Evolutionary conservation across 2,797 vertebrate species (phyloP), one percentile per base, ranked within the genome.

Genomic region (Lophotriccus pileatus): DNA sequence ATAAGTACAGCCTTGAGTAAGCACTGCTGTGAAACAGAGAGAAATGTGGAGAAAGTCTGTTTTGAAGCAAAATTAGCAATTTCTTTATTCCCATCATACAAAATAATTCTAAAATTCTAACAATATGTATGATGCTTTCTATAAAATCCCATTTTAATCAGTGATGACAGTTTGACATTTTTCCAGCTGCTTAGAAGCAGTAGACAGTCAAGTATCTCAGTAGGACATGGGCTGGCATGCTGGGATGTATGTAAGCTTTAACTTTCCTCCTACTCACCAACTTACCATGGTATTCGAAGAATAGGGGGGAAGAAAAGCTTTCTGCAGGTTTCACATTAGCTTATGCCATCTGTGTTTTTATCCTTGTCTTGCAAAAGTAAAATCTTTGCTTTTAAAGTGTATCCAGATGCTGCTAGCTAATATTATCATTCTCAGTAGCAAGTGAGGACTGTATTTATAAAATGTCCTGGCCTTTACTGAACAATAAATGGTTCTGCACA

Each of bases 91-190:
- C 58, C 30, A 17, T 78, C 6, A 1, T 47, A 36, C 10, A 27
- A 75, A 89, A 62, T 73, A 88, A 86, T 83, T 88, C 87, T 74
- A 64, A 70, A 86, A 80, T 88, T 94, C 81, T 96, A 93, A 96
- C 95, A 93, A 85, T 73, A 59, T 12, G 3, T 67, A 67, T 89
- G 94, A 95, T 93, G 79, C 44, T 91, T 94, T 87, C 89, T 94
- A 47, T 87, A 96, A 97, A 97, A 96, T 96, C 97, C 96, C 82
- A 80, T 97, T 97, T 98, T 98, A 98, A 98, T 98, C 98, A 97
- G 96, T 88, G 97, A 95, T 97, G 98, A 97, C 98, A 98, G 97
- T 96, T 97, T 97, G 98, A 98, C 95, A 94, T 97, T 97, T 97
- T 94, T 95, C 96, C 97, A 97, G 96, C 96, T 97, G 96, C 95